A percentile compares a stretch with the other conserved stretches of the same genome.
These are phyloP conservation scores for Noctua janthina DNA, from an alignment of 2,888 invertebrate species.

Conservation along the genomic window DNA sequence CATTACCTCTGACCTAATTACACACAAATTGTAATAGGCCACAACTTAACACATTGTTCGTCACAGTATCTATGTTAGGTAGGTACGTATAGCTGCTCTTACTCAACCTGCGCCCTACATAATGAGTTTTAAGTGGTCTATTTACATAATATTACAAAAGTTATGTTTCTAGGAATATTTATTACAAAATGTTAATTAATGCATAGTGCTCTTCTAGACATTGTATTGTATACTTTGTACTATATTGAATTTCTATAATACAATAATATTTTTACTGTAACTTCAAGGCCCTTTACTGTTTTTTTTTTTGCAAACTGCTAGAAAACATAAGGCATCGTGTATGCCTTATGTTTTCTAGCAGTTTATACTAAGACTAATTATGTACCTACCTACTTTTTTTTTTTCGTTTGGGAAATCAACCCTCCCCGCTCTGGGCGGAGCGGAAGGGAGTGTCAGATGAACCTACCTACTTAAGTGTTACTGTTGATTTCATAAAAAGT, in stretches of 20 bases:
- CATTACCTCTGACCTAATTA: slow-evolving; percentile 24
- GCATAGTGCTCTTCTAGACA: not conserved
- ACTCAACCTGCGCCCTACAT: no score
- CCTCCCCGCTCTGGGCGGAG: no score
- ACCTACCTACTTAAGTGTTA: not conserved
- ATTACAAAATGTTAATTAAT: not conserved
- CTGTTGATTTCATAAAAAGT: not conserved
- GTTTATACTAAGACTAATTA: not conserved
- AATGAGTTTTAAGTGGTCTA: slow-evolving; percentile 9
- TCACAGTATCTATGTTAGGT: not conserved
- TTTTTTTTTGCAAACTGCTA: not conserved
- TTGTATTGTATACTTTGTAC: no score
- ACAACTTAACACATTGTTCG: not conserved
- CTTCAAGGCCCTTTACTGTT: no score
- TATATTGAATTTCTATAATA: not conserved
- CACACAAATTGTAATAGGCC: not conserved
- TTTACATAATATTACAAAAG: slow-evolving; percentile 1
- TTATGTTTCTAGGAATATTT: not conserved
- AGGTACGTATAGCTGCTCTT: not conserved
- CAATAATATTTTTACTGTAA: not conserved
- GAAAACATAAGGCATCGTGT: not conserved
- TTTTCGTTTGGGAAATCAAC: no score
- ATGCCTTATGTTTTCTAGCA: no score
- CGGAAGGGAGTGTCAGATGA: no score
- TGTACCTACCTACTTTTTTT: not conserved